Evolutionary conservation across 1,140 invertebrate species (phyloP).

Genomic region (Aphis craccivora): DNA sequence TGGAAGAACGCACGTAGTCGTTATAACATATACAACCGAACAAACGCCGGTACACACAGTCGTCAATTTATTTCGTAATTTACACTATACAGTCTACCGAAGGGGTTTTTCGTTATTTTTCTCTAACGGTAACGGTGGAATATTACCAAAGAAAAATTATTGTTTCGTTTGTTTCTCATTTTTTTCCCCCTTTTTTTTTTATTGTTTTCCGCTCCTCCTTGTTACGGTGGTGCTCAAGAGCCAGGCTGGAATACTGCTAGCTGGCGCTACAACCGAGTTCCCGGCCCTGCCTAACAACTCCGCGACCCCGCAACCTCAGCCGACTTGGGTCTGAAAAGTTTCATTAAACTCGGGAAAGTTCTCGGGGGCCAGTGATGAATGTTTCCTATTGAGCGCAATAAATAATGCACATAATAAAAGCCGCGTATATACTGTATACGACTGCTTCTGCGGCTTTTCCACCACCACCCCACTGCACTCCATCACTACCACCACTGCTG

Average conservation of each 20-base stretch:
- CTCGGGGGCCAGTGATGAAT: conserved; percentile 49
- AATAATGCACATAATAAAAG: conserved; percentile 56
- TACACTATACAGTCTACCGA: neutral
- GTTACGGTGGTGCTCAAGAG: neutral
- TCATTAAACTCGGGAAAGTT: conserved; percentile 52
- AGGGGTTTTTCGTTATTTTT: neutral
- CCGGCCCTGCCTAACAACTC: neutral
- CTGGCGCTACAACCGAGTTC: neutral
- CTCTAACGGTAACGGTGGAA: neutral
- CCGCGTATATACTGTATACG: conserved; percentile 1
- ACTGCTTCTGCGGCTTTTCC: conserved; percentile 40
- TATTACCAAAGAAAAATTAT: neutral
- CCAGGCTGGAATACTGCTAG: neutral
- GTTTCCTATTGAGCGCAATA: conserved; percentile 57
- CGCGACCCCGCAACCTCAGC: neutral
- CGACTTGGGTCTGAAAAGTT: conserved; percentile 37
- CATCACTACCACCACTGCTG: neutral
- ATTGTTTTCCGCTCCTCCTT: neutral
- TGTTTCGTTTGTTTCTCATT: conserved; percentile 26
- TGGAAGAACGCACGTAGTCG: neutral
- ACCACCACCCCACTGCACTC: neutral
- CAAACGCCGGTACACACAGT: neutral
- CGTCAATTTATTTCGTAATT: conserved; percentile 9
- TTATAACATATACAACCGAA: neutral
- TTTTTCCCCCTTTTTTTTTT: neutral